Percentiles rank a stretch among this genome's conserved stretches.
Evolutionary conservation across 2,797 vertebrate species (phyloP).

Genomic region (Acanthopagrus latus): DNA sequence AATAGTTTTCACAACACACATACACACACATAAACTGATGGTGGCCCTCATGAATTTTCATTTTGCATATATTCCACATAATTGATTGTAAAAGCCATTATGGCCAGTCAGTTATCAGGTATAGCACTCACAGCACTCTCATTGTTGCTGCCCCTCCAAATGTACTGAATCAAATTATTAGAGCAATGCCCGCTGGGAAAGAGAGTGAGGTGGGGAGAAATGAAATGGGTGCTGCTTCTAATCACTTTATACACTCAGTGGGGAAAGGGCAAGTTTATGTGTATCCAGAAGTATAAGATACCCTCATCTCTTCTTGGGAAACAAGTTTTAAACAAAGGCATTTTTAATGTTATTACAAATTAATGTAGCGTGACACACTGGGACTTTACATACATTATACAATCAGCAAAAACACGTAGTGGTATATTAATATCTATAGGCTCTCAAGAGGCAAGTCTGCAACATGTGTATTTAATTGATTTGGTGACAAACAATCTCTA

Average conservation of each 20-base stretch:
- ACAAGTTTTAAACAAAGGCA: not conserved
- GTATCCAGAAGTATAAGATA: not conserved
- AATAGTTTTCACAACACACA: conserved; percentile 10
- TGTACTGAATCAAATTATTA: conserved; percentile 37
- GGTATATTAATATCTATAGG: not conserved
- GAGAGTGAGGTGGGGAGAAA: conserved; percentile 15
- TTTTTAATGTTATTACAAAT: not conserved
- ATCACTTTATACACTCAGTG: conserved; percentile 39
- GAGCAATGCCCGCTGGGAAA: conserved; percentile 13
- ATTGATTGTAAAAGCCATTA: conserved; percentile 46
- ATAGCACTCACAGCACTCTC: conserved; percentile 25
- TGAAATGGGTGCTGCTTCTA: conserved; percentile 29
- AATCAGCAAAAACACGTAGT: too few relatives aligned
- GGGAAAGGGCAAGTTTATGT: conserved; percentile 49
- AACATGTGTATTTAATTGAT: conserved; percentile 1
- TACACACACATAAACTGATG: not conserved
- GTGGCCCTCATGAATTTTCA: conserved; percentile 36
- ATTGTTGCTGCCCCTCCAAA: conserved; percentile 11
- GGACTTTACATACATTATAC: not conserved
- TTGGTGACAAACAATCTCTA: not conserved
- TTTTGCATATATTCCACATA: conserved; percentile 46
- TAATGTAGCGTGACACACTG: not conserved
- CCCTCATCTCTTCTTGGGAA: not conserved
- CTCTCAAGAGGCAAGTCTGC: not conserved
- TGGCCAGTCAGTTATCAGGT: conserved; percentile 25